Base-by-base conservation (phyloP, 1,140 invertebrate genomes). In the Conopomorpha cramerella region DNA sequence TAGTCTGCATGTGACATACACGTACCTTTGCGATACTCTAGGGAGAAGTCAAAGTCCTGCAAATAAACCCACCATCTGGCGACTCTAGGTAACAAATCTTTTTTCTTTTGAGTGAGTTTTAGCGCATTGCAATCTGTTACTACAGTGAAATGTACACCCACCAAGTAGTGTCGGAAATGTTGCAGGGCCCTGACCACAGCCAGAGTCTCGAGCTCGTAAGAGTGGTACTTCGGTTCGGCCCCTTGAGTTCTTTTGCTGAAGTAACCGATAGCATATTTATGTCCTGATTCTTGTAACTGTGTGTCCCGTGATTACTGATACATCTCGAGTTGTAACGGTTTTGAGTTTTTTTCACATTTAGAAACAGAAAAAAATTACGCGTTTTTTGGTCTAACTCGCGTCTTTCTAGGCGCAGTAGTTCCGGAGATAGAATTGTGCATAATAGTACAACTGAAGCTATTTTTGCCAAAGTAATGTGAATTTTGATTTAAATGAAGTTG, bases 81-180 rank as follows among this genome's bases (percentile, higher is more conserved):
- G 19, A 42, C 44, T 26, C 46, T 27, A 2, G 48, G 43, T 12
- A 39, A 19, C 8, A 63, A 30, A 37, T 58, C 51, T 41, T 55
- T 60, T 28, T 53, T 58, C n/a, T n/a, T 19, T 23, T 41, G 16
- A n/a, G 51, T 51, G 15, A 39, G 26, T 13, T 53, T 53, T 1
- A 70, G 37, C 0, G 54, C 60, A 12, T 49, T 51, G 30, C 62
- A 73, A 42, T 68, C 66, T 0, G 59, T 66, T 11, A 70, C 38
- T 1, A 74, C 39, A 2, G 19, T 55, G 31, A 72, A 74, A 10
- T 36, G 30, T 15, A 61, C 55, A 6, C 57, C 62, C 7, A 63
- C 7, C 14, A 65, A 25, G 25, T 55, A 60, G 10, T 51, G 37
- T 17, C 55, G 44, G 17, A 63, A 67, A 12, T 38, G 27, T 38